Percentiles rank a stretch among this genome's conserved stretches.
Conservation (phyloP, 2,113 vertebrate genomes). For the Campylomormyrus numenius region DNA sequence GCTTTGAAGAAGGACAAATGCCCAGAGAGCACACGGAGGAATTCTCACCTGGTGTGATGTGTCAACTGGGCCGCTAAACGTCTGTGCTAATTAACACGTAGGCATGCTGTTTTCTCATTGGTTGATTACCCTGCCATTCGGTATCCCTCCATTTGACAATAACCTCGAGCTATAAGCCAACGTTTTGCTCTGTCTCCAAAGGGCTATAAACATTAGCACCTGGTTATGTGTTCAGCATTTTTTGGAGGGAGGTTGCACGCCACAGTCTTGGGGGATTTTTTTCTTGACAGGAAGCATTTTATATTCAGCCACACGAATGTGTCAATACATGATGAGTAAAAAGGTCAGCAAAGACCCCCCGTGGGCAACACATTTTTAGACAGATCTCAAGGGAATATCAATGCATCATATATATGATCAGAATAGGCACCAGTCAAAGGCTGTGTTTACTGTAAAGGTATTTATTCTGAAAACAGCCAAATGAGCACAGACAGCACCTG, state of each 20-base stretch:
- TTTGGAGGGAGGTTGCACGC: background rate
- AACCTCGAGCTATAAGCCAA: background rate
- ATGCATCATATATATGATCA: background rate
- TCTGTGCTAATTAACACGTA: background rate
- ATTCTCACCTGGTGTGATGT: background rate
- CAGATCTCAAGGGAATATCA: background rate
- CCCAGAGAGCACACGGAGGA: background rate
- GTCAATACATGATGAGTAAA: constrained; percentile 9
- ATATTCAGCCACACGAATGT: background rate
- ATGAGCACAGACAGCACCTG: background rate
- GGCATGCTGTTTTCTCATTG: background rate
- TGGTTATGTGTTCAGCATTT: background rate
- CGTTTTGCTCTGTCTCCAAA: background rate
- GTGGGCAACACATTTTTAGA: background rate
- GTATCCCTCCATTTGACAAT: background rate
- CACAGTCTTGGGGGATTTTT: background rate
- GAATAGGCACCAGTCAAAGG: background rate
- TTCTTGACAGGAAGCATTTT: background rate
- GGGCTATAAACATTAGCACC: background rate
- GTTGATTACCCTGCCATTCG: background rate
- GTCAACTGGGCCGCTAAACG: background rate
- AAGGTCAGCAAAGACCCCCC: background rate
- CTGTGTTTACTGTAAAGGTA: background rate
- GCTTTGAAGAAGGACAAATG: background rate
- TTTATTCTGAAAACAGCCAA: background rate